Base-by-base conservation (phyloP, 2,888 invertebrate species). In the Brachylomia viminalis region DNA sequence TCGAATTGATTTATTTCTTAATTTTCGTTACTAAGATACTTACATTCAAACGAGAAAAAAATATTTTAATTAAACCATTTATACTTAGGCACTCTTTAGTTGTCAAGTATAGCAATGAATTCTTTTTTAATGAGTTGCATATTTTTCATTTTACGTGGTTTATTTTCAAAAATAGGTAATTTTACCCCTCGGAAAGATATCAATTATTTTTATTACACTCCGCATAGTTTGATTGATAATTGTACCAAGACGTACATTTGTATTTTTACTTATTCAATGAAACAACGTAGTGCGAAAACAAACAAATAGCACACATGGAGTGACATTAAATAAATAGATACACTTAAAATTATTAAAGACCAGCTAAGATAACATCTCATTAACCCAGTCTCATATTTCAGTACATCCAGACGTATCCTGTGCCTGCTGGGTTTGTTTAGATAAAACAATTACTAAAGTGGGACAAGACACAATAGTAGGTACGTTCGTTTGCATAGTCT, bases 401-500 rank as follows among this genome's bases (percentile, higher is more conserved):
- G 73, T 77, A 77, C 71, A 75, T 87, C 82, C 78, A 83, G 84
- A 75, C 76, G 30, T 62, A 75, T 80, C 82, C 82, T 74, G 79
- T 80, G 66, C 67, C 58, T 27, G 72, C 71, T 71, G 75, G 80
- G 64, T 69, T 80, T 79, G 65, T 77, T 78, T 75, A 73, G 70
- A 65, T 75, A 77, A 82, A 80, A 84, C 74, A 78, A 71, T 74
- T 75, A 78, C 68, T 67, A 80, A 87, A 82, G 61, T 86, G 70
- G 89, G 79, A 79, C 84, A 88, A 68, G 62, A 81, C 76, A 79
- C 83, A 86, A 67, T 59, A 82, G 69, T 72, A 67, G 80, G 76
- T 72, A 67, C 80, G 76, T 75, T 79, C 72, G 79, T 87, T 86
- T 86, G 84, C 80, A 87, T 70, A 79, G 75, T 68, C 75, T 79